phyloP scores from a whole-genome alignment of 2,797 vertebrate genomes.

The Gymnothorax reevesii region DNA sequence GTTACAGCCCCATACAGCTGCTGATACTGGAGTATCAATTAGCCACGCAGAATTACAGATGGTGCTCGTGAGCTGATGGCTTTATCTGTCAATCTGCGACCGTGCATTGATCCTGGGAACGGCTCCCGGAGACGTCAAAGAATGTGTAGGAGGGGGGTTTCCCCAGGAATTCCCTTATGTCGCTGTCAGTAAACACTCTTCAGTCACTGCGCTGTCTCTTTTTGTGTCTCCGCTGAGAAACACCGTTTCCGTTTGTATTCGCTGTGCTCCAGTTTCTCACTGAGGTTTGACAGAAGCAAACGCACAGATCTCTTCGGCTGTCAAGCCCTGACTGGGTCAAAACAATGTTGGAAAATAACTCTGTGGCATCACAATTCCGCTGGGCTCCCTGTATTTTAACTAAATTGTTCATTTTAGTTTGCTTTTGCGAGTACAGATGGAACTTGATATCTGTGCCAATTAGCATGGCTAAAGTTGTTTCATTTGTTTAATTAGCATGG shows the following conservation, averaged over 20 bases:
- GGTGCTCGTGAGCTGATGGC: conserved; percentile 12
- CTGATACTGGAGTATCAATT: conserved; percentile 26
- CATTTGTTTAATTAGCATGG: no score
- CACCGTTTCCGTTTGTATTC: neutral
- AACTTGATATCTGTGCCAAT: neutral
- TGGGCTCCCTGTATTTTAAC: neutral
- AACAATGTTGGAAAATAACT: neutral
- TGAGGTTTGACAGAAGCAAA: neutral
- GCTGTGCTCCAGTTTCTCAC: neutral
- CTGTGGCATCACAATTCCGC: neutral
- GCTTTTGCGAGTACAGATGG: neutral
- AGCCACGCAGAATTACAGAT: conserved; percentile 18
- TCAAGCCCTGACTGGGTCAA: neutral
- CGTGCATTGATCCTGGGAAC: conserved; percentile 1
- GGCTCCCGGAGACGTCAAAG: neutral
- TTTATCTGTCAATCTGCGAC: conserved; percentile 23
- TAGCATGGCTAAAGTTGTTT: neutral
- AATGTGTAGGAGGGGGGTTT: neutral
- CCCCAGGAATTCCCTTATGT: neutral
- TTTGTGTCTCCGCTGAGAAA: neutral
- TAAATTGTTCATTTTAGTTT: neutral
- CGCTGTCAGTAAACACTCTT: neutral
- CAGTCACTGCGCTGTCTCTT: neutral
- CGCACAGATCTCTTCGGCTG: neutral
- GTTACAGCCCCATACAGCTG: neutral